Percentiles rank a stretch among this genome's conserved stretches.
phyloP scores from a whole-genome alignment of 2,888 invertebrate species.

The Lottia gigantea region DNA sequence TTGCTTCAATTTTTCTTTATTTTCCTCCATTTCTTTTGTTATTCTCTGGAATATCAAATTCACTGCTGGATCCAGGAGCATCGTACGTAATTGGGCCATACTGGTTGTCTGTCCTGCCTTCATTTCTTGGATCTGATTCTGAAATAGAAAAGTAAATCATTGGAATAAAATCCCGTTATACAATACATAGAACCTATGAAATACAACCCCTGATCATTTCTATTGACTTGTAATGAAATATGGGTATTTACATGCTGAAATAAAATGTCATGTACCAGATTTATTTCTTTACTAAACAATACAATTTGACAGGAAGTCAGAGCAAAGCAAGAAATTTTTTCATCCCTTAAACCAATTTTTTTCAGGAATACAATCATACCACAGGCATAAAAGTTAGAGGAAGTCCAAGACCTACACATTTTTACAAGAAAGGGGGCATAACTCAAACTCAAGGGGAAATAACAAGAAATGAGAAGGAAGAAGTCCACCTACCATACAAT shows the following conservation, averaged over 20 bases:
- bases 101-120: constrained; percentile 89
- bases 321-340: no score
- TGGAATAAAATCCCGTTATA: not conserved
- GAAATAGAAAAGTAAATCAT: constrained; percentile 28
- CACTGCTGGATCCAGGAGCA: constrained; percentile 93
- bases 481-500: constrained; percentile 84
- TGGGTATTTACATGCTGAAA: no score
- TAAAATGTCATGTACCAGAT: no score
- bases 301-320: no score
- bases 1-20: constrained; percentile 91
- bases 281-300: no score
- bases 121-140: constrained; percentile 94
- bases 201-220: not conserved
- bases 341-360: no score
- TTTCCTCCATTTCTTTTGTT: constrained; percentile 88
- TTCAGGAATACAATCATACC: no score
- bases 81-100: constrained; percentile 80
- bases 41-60: constrained; percentile 92
- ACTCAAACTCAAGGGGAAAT: not conserved
- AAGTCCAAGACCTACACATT: not conserved
- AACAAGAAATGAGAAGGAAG: not conserved
- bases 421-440: not conserved
- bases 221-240: no score
- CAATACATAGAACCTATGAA: no score
- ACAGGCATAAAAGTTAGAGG: no score